Percentiles rank a stretch among this genome's conserved stretches.
phyloP scores from a whole-genome alignment of 2,113 vertebrate species.

The Puffinus mauretanicus region DNA sequence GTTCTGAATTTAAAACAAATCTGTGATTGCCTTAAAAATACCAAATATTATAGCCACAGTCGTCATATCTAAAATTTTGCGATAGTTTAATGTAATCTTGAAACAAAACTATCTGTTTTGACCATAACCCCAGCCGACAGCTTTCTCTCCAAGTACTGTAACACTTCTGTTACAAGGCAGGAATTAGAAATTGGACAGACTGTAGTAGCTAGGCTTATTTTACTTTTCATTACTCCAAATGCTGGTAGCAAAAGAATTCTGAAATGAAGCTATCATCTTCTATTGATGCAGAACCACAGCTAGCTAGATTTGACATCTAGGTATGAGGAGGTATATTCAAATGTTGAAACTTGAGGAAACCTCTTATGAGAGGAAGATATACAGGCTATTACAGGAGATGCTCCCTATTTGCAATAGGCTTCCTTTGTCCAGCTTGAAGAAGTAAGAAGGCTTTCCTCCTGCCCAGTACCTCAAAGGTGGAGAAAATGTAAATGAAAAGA shows the following conservation, averaged over 20 bases:
- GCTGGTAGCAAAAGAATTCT: neutral
- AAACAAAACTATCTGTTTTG: neutral
- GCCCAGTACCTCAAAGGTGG: neutral
- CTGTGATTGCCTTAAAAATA: neutral
- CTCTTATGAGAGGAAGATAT: neutral
- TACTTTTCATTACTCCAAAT: neutral
- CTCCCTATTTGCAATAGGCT: neutral
- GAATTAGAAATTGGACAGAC: neutral
- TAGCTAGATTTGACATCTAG: neutral
- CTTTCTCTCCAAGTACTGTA: neutral
- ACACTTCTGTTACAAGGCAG: neutral
- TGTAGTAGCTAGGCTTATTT: neutral
- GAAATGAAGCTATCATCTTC: neutral
- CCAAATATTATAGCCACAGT: neutral
- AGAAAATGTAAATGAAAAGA: neutral
- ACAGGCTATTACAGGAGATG: neutral
- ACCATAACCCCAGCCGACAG: neutral
- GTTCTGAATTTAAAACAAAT: neutral
- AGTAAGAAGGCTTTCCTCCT: neutral
- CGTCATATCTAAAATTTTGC: neutral
- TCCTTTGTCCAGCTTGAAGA: neutral
- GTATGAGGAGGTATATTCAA: neutral
- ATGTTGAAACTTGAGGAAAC: neutral
- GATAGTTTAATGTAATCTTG: neutral
- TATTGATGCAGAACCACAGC: neutral